These are phyloP conservation scores for Sciurus carolinensis DNA, from an alignment of 2,797 vertebrate genomes.

Conservation along the genomic window DNA sequence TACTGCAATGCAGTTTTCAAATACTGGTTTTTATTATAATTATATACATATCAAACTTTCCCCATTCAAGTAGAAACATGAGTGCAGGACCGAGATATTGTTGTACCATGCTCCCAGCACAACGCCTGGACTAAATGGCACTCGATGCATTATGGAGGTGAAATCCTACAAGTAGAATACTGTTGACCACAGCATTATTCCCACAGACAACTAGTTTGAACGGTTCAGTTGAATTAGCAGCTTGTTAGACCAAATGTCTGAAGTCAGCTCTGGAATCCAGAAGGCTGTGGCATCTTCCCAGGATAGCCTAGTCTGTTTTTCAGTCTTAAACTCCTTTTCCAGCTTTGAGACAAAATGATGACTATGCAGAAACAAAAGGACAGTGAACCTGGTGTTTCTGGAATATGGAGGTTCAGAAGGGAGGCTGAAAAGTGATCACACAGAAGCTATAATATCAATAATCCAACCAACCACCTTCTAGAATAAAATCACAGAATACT, in stretches of 20 bases:
- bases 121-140: neutral
- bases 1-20: neutral
- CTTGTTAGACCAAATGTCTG: constrained; percentile 50
- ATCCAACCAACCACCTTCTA: neutral
- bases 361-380: neutral
- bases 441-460: neutral
- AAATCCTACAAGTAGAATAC: constrained; percentile 19
- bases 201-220: neutral
- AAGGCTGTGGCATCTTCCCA: neutral
- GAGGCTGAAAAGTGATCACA: neutral
- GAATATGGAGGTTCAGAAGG: neutral
- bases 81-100: neutral
- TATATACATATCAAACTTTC: neutral
- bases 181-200: neutral
- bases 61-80: neutral
- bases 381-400: neutral
- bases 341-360: constrained; percentile 20
- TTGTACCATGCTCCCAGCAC: neutral
- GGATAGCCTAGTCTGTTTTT: neutral
- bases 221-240: neutral
- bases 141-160: neutral
- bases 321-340: constrained; percentile 4
- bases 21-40: neutral
- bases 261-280: neutral
- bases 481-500: neutral